A percentile compares a stretch with the other conserved stretches of the same genome.
phyloP scores from a whole-genome alignment of 2,888 invertebrate species.

The Bimastos eiseni region DNA sequence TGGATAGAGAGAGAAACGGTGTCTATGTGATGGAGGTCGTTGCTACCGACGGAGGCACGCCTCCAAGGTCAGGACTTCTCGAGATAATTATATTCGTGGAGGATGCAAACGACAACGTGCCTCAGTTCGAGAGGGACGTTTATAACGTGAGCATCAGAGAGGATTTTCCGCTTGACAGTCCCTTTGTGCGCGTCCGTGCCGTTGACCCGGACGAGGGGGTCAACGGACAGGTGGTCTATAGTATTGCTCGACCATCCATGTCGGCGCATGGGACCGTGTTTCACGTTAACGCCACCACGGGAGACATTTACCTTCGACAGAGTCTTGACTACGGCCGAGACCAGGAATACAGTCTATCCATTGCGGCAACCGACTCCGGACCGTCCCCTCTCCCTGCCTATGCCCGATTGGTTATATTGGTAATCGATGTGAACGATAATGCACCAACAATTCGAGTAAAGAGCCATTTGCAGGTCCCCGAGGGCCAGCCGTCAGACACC shows the following conservation, averaged over 20 bases:
- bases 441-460: slow-evolving; percentile 34
- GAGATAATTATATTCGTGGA: slow-evolving; percentile 49
- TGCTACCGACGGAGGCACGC: slow-evolving; percentile 55
- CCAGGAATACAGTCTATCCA: slow-evolving; percentile 32
- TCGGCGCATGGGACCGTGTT: slow-evolving; percentile 40
- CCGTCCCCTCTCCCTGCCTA: slow-evolving; percentile 74
- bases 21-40: slow-evolving; percentile 50
- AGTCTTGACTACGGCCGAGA: slow-evolving; percentile 36
- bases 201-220: slow-evolving; percentile 51
- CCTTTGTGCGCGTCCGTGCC: slow-evolving; percentile 52
- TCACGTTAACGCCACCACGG: slow-evolving; percentile 37
- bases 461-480: background rate
- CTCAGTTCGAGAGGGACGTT: slow-evolving; percentile 70
- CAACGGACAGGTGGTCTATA: slow-evolving; percentile 48
- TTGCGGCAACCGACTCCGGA: slow-evolving; percentile 38
- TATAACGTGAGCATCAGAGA: slow-evolving; percentile 81
- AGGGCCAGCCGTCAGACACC: slow-evolving; percentile 24
- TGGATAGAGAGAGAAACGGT: slow-evolving; percentile 68
- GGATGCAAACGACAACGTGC: slow-evolving; percentile 58
- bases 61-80: slow-evolving; percentile 49
- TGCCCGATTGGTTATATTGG: slow-evolving; percentile 66
- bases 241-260: slow-evolving; percentile 45
- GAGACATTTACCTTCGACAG: slow-evolving; percentile 37
- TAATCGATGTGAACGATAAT: slow-evolving; percentile 80
- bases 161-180: slow-evolving; percentile 47